Base-by-base conservation (phyloP, 1,140 invertebrate species). In the Drosophila erecta region DNA sequence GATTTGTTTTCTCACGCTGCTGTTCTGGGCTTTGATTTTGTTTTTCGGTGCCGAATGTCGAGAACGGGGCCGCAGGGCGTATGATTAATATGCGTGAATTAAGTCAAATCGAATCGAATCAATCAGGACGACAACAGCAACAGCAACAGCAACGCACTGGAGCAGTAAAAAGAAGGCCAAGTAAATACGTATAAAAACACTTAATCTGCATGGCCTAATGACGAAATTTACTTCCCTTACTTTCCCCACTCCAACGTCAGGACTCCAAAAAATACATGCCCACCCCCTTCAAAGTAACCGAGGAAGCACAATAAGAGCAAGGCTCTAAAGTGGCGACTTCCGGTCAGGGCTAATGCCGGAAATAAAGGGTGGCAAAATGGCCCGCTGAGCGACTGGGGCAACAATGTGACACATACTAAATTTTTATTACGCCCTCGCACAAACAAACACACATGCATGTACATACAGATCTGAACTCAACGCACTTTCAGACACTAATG, bases 71-170 rank as follows among this genome's bases (percentile, higher is more conserved):
- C 75, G 49, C 60, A 60, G 71, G 76, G 79, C 84, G 76, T 87
- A 89, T 87, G 84, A 87, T 87, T 87, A 87, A 87, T 87, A 89
- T 87, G 79, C 84, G 84, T 83, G 66, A 89, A 89, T 87, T 83
- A 87, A 87, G 79, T 89, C 83, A 87, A 89, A 87, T 87, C 84
- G 84, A 87, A 87, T 71, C 84, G 84, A 87, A 87, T 87, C 84
- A 87, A 87, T 87, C 84, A 87, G 76, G 69, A 51, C 7, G 60
- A 56, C 46, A 60, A 55, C 49, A 24, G 17, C 35, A 46, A 30
- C 46, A 58, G 38, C 7, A 54, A 47, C 8, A 37, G 8, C 7
- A 37, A 37, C 10, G 12, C 14, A 11, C 2, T 11, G 6, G n/a
- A n/a, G 40, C 14, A 49, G 49, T 12, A 60, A 47, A 58, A 20